Conservation (phyloP, 2,113 vertebrate genomes). For the Grallaria varia region DNA sequence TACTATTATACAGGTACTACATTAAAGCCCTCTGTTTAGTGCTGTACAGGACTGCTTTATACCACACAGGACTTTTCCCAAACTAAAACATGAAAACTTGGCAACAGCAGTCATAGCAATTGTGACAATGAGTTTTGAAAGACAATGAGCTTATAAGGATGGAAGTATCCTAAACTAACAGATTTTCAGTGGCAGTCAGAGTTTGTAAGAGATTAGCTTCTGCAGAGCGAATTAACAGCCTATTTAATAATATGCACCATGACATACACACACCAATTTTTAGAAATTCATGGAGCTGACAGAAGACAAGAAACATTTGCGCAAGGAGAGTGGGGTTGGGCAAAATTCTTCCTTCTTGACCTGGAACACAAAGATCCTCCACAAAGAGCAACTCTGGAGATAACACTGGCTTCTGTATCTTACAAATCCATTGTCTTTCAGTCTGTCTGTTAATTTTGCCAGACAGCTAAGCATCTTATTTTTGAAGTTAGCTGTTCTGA, state of each 20-base stretch:
- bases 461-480: slow-evolving; percentile 10
- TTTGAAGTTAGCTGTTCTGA: not conserved
- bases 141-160: not conserved
- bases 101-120: not conserved
- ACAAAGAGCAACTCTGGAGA: not conserved
- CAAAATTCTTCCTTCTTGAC: not conserved
- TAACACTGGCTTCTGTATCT: not conserved
- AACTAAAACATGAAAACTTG: not conserved
- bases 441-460: not conserved
- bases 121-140: not conserved
- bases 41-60: not conserved
- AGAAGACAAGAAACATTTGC: not conserved
- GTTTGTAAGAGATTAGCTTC: not conserved
- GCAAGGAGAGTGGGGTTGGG: not conserved
- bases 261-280: not conserved
- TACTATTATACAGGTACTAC: not conserved
- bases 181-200: not conserved
- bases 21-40: not conserved
- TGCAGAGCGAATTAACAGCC: not conserved
- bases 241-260: not conserved
- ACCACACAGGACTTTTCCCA: not conserved
- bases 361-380: not conserved
- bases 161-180: not conserved
- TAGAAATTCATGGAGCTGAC: not conserved
- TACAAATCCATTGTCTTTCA: not conserved